A percentile compares a stretch with the other conserved stretches of the same genome.
Evolutionary conservation across 2,113 vertebrate species (phyloP).

Genomic region (Tiliqua scincoides): DNA sequence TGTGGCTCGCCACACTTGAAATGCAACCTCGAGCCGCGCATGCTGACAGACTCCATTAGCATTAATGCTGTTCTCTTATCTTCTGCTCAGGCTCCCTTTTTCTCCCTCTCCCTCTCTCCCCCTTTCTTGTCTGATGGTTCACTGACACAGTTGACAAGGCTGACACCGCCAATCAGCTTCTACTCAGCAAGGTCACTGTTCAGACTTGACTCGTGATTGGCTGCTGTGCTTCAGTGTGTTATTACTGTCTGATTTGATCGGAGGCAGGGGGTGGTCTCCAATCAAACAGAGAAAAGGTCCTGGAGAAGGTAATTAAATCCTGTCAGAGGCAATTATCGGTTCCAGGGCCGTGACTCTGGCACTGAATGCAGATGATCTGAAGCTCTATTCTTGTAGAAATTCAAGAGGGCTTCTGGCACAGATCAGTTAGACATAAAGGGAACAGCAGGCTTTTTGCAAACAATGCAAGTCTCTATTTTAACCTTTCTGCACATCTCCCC

Average conservation of each 20-base stretch:
- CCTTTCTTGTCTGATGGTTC: slow-evolving; percentile 73
- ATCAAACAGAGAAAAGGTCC: slow-evolving; percentile 90
- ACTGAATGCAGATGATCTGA: slow-evolving; percentile 90
- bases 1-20: slow-evolving; percentile 27
- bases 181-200: slow-evolving; percentile 88
- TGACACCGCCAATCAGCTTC: slow-evolving; percentile 87
- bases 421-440: slow-evolving; percentile 80
- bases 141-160: slow-evolving; percentile 82
- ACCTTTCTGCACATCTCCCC: slow-evolving; percentile 61
- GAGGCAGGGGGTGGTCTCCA: slow-evolving; percentile 85
- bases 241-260: slow-evolving; percentile 88
- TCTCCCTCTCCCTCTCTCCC: slow-evolving; percentile 4
- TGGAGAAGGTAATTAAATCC: slow-evolving; percentile 93
- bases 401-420: slow-evolving; percentile 81
- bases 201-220: slow-evolving; percentile 81
- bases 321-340: slow-evolving; percentile 92
- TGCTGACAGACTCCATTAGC: slow-evolving; percentile 75
- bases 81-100: slow-evolving; percentile 54
- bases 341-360: slow-evolving; percentile 86
- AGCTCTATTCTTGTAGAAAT: slow-evolving; percentile 83
- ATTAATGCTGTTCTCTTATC: slow-evolving; percentile 60
- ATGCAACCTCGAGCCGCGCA: slow-evolving; percentile 43
- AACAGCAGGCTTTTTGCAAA: slow-evolving; percentile 81
- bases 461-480: slow-evolving; percentile 80
- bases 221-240: slow-evolving; percentile 82